phyloP scores from a whole-genome alignment of 2,113 vertebrate genomes.

The Ellobius talpinus region DNA sequence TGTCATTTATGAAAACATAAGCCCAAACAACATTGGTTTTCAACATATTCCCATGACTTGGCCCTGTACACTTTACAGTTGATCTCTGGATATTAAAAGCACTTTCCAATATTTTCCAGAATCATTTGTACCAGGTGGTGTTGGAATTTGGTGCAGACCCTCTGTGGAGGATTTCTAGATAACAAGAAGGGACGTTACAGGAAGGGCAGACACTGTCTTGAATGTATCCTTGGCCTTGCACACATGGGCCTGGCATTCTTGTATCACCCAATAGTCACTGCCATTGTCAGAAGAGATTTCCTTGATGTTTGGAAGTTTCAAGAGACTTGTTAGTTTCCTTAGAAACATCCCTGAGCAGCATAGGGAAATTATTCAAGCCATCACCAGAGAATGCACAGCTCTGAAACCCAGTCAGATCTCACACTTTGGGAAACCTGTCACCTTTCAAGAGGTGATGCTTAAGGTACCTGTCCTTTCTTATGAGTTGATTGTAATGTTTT shows the following conservation, averaged over 20 bases:
- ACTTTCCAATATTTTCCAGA: neutral
- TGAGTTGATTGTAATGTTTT: neutral
- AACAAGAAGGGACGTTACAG: neutral
- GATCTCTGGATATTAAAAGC: neutral
- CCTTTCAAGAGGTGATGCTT: neutral
- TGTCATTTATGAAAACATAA: neutral
- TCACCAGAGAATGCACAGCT: neutral
- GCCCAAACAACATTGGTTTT: neutral
- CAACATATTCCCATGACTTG: neutral
- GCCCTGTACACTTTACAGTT: accelerated
- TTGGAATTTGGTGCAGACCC: neutral
- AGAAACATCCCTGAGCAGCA: neutral
- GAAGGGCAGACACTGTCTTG: neutral
- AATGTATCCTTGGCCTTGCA: neutral
- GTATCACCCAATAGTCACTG: neutral
- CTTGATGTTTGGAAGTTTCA: neutral
- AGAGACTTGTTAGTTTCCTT: neutral
- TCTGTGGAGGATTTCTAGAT: neutral
- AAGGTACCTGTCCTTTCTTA: neutral
- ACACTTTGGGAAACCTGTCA: neutral
- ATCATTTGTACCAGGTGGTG: neutral
- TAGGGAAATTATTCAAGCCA: neutral
- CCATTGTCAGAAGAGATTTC: neutral
- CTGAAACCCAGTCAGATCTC: neutral
- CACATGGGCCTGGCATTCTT: neutral